These are phyloP conservation scores for Vulpes vulpes DNA, from an alignment of 2,113 vertebrate species.

Conservation along the genomic window DNA sequence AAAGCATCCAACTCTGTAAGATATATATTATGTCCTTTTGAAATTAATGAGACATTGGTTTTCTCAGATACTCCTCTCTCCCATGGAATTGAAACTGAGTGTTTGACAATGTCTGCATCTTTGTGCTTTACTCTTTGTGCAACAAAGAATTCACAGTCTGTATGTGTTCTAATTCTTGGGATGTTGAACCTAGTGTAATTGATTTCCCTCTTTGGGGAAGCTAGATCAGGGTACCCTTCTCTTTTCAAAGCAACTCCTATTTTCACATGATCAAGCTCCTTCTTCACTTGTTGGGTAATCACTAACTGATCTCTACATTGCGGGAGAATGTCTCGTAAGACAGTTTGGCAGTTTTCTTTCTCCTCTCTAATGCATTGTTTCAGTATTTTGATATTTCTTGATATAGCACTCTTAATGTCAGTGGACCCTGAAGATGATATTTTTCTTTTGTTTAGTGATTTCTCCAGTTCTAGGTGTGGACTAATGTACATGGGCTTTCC, in stretches of 20 bases:
- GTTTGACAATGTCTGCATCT: neutral
- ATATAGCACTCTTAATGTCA: neutral
- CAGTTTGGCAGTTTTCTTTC: neutral
- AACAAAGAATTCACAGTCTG: neutral
- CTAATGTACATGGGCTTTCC: neutral
- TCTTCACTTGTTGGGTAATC: neutral
- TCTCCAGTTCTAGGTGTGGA: neutral
- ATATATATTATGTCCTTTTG: neutral
- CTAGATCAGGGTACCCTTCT: neutral
- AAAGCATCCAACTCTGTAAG: neutral
- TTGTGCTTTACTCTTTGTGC: neutral
- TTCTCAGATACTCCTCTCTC: neutral
- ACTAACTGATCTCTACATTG: neutral
- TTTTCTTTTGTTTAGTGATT: neutral
- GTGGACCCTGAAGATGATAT: neutral
- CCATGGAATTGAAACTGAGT: neutral
- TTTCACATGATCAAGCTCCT: neutral
- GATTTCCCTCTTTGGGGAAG: neutral
- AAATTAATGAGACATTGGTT: neutral
- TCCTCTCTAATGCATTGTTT: neutral
- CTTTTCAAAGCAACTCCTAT: neutral
- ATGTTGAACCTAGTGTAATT: neutral
- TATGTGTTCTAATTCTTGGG: neutral
- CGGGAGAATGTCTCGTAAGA: neutral
- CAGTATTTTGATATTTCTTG: neutral